A percentile compares a stretch with the other conserved stretches of the same genome.
Conservation (phyloP, 2,113 vertebrate genomes). For the Ascaphus truei region DNA sequence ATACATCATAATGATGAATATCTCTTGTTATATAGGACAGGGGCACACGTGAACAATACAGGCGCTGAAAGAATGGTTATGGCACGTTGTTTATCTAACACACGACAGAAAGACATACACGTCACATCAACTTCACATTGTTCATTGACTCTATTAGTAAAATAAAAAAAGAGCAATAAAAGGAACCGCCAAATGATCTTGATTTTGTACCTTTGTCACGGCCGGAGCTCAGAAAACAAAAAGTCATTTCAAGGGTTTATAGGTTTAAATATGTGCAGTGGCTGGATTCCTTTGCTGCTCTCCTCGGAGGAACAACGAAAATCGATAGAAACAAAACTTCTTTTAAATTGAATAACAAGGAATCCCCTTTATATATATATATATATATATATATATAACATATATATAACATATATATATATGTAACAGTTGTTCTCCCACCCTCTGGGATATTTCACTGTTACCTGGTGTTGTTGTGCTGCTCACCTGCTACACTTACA, state of each 20-base stretch:
- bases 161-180: constrained; percentile 43
- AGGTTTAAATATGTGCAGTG: background rate
- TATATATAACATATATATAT: too few species aligned
- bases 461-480: too few species aligned
- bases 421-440: too few species aligned
- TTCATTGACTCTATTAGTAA: constrained; percentile 31
- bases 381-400: too few species aligned
- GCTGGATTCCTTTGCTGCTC: constrained; percentile 14
- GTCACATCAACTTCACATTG: constrained; percentile 42
- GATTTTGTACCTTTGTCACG: constrained; percentile 38
- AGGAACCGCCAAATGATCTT: constrained; percentile 18
- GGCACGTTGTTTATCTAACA: constrained; percentile 52
- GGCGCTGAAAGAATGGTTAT: constrained; percentile 48
- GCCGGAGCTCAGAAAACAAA: constrained; percentile 7
- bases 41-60: constrained; percentile 48
- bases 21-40: constrained; percentile 46
- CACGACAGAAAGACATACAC: constrained; percentile 38
- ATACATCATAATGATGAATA: constrained; percentile 62
- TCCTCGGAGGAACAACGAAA: background rate
- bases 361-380: too few species aligned
- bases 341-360: too few species aligned
- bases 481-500: too few species aligned
- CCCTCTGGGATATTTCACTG: too few species aligned
- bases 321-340: background rate
- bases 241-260: constrained; percentile 27